A percentile compares a stretch with the other conserved stretches of the same genome.
phyloP scores from a whole-genome alignment of 1,140 invertebrate genomes.

The Drosophila ercepeae region DNA sequence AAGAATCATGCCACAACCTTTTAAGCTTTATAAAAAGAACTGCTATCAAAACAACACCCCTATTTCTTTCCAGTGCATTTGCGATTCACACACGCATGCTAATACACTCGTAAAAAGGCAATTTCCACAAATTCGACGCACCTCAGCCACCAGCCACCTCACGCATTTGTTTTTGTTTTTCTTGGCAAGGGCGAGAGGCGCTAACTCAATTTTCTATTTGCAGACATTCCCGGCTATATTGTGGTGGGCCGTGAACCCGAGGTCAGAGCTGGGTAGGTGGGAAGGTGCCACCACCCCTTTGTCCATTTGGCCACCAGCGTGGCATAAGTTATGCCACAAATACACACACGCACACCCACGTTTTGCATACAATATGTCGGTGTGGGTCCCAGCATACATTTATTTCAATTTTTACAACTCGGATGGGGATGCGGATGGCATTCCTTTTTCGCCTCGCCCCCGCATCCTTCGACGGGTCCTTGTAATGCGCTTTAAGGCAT shows the following conservation, averaged over 20 bases:
- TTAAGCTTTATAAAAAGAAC: neutral
- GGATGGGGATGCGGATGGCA: slow-evolving; percentile 22
- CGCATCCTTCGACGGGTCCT: too few relatives aligned
- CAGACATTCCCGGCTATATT: slow-evolving; percentile 56
- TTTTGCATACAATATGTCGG: slow-evolving; percentile 51
- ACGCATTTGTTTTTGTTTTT: slow-evolving; percentile 45
- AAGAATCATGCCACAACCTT: too few relatives aligned
- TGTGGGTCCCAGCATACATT: slow-evolving; percentile 63
- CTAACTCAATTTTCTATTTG: slow-evolving; percentile 81
- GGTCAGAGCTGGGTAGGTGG: slow-evolving; percentile 27
- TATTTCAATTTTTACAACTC: slow-evolving; percentile 77
- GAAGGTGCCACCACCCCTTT: slow-evolving; percentile 18
- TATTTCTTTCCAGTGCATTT: slow-evolving; percentile 3
- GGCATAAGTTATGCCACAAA: slow-evolving; percentile 67
- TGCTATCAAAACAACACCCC: neutral
- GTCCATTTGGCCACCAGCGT: slow-evolving; percentile 46
- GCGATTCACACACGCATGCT: slow-evolving; percentile 51
- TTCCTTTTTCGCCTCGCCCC: slow-evolving; percentile 30
- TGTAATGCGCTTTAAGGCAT: slow-evolving; percentile 60
- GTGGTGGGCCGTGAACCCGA: slow-evolving; percentile 27
- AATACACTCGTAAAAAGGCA: slow-evolving; percentile 82
- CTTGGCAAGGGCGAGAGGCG: slow-evolving; percentile 25
- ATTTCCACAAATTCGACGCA: slow-evolving; percentile 74
- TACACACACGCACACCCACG: slow-evolving; percentile 33
- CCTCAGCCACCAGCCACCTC: slow-evolving; percentile 58